phyloP scores from a whole-genome alignment of 1,140 invertebrate species.

The Aradophagus sp. region DNA sequence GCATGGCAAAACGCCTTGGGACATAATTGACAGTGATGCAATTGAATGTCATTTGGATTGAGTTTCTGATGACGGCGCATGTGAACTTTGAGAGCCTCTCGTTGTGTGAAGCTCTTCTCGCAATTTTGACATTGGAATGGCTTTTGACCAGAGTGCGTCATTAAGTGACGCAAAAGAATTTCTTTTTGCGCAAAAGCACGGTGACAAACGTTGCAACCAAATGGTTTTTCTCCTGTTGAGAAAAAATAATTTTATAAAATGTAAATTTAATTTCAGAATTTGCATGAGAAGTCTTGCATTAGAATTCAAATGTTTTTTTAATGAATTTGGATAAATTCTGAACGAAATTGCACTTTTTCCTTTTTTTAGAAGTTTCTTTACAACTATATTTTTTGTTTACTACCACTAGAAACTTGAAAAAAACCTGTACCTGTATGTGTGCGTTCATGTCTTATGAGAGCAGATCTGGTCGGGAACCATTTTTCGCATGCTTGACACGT shows the following conservation, averaged over 20 bases:
- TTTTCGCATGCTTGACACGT: conserved; percentile 83
- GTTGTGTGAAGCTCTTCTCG: conserved; percentile 83
- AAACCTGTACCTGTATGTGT: conserved; percentile 83
- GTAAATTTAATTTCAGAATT: too few species aligned
- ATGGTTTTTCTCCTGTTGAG: conserved; percentile 81
- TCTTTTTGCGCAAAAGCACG: conserved; percentile 86
- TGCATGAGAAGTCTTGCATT: too few species aligned
- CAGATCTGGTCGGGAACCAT: conserved; percentile 86
- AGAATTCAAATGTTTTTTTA: too few species aligned
- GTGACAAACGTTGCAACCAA: conserved; percentile 82
- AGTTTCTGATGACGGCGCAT: conserved; percentile 78
- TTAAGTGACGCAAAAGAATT: conserved; percentile 86
- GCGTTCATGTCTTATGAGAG: conserved; percentile 84
- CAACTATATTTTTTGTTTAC: too few species aligned
- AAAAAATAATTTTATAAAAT: background rate
- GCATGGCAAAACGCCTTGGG: conserved; percentile 81
- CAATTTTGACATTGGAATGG: conserved; percentile 87
- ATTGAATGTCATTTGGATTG: conserved; percentile 76
- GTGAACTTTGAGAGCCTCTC: conserved; percentile 80
- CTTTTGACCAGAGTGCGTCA: conserved; percentile 89
- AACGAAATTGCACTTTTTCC: too few species aligned
- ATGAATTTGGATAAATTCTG: too few species aligned
- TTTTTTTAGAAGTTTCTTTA: too few species aligned
- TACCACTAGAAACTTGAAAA: too few species aligned
- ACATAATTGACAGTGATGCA: conserved; percentile 81